Percentiles rank a stretch among this genome's conserved stretches.
Conservation (phyloP, 2,888 invertebrate genomes). For the Phasia obesa region DNA sequence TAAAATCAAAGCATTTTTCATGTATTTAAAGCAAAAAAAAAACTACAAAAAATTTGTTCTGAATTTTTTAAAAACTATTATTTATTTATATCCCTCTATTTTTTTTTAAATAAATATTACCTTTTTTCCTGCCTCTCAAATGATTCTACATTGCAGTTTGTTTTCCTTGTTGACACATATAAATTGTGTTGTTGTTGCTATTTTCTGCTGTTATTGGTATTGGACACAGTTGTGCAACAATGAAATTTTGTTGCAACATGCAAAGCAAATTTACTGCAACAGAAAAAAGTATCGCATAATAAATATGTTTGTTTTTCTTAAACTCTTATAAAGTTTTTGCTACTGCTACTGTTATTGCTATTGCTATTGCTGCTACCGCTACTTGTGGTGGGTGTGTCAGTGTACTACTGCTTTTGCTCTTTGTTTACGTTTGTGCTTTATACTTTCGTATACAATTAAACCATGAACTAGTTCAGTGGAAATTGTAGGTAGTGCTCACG, state of each 20-base stretch:
- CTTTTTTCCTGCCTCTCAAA: slow-evolving; percentile 47
- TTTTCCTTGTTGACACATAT: slow-evolving; percentile 35
- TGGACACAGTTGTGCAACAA: slow-evolving; percentile 52
- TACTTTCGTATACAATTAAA: slow-evolving; percentile 16
- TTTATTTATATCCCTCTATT: slow-evolving; percentile 4
- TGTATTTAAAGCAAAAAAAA: slow-evolving; percentile 2
- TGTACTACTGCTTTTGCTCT: slow-evolving; percentile 6
- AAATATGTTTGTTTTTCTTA: slow-evolving; percentile 54
- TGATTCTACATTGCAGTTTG: neutral
- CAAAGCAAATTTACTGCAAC: slow-evolving; percentile 48
- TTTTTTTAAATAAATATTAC: slow-evolving; percentile 25
- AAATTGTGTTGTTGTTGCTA: slow-evolving; percentile 1
- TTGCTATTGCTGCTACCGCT: neutral
- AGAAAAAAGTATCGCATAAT: slow-evolving; percentile 38
- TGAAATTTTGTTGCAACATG: slow-evolving; percentile 51
- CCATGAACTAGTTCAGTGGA: slow-evolving; percentile 51
- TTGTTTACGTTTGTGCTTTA: slow-evolving; percentile 39
- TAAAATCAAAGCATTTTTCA: slow-evolving; percentile 23
- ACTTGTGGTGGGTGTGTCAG: slow-evolving; percentile 40
- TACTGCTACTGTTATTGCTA: neutral
- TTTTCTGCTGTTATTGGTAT: neutral
- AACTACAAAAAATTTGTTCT: neutral
- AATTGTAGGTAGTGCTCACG: slow-evolving; percentile 9
- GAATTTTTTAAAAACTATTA: slow-evolving; percentile 24
- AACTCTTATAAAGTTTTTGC: slow-evolving; percentile 10